These are phyloP conservation scores for Carcinoscorpius rotundicauda DNA, from an alignment of 1,140 invertebrate species.

Conservation along the genomic window DNA sequence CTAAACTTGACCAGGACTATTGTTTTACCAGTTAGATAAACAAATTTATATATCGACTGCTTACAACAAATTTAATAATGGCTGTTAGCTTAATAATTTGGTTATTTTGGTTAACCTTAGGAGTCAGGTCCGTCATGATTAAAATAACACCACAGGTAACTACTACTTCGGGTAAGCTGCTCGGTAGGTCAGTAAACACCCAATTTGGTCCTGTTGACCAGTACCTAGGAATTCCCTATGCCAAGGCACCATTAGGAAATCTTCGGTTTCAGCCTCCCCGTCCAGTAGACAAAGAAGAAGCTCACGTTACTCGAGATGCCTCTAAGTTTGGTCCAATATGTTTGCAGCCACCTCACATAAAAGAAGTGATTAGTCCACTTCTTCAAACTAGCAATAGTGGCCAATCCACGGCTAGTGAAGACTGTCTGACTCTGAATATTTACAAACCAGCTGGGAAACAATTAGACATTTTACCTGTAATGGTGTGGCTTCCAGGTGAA, in stretches of 20 bases:
- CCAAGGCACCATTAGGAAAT: slow-evolving; percentile 23
- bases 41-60: no score
- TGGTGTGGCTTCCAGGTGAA: slow-evolving; percentile 28
- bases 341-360: slow-evolving; percentile 22
- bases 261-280: slow-evolving; percentile 22
- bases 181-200: no score
- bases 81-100: no score
- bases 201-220: no score
- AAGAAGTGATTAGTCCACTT: slow-evolving; percentile 21
- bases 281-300: background rate
- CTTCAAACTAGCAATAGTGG: slow-evolving; percentile 9
- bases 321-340: slow-evolving; percentile 21
- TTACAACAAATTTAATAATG: no score
- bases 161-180: no score
- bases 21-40: no score
- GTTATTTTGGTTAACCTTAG: no score
- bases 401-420: slow-evolving; percentile 19
- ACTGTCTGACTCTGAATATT: slow-evolving; percentile 28
- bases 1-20: no score
- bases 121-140: no score
- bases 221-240: slow-evolving; percentile 28
- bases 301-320: slow-evolving; percentile 2
- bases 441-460: slow-evolving; percentile 18
- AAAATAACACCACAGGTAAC: no score
- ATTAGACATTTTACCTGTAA: slow-evolving; percentile 34